Conservation (phyloP, 37 sponge, comb jelly and placozoan genomes). For the Tethya wilhelma region DNA sequence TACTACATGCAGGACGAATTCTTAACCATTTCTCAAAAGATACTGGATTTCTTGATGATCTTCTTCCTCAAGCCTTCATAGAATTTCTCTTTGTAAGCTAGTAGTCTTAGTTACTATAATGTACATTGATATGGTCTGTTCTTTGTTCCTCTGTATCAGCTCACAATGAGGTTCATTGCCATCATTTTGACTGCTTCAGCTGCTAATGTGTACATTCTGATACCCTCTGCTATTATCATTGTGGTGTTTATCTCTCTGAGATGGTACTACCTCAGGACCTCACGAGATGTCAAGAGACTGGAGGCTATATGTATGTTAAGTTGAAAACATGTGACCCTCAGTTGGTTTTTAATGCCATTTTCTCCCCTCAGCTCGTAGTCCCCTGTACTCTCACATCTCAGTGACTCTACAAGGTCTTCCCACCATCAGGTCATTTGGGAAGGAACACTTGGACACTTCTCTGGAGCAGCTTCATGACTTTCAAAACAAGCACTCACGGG, state of each 20-base stretch:
- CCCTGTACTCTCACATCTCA: slow-evolving; percentile 86
- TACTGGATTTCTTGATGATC: slow-evolving; percentile 72
- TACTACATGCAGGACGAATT: slow-evolving; percentile 43
- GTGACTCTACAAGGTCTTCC: slow-evolving; percentile 83
- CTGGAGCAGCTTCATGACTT: slow-evolving; percentile 47
- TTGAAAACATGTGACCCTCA: too few species aligned
- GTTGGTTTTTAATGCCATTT: too few species aligned
- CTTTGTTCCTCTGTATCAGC: slow-evolving; percentile 25
- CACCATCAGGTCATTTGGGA: slow-evolving; percentile 73
- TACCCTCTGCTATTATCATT: slow-evolving; percentile 36
- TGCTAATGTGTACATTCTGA: slow-evolving; percentile 61
- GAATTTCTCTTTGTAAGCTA: slow-evolving; percentile 61
- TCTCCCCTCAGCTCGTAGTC: slow-evolving; percentile 95
- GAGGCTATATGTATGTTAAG: slow-evolving; percentile 73
- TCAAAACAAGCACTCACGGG: slow-evolving; percentile 31
- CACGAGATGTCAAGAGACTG: slow-evolving; percentile 78
- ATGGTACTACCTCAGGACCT: slow-evolving; percentile 62
- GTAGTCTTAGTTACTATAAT: not conserved
- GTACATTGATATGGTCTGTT: not conserved
- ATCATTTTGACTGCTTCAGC: slow-evolving; percentile 52
- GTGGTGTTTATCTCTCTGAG: slow-evolving; percentile 37
- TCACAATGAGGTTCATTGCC: slow-evolving; percentile 48
- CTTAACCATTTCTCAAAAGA: slow-evolving; percentile 87
- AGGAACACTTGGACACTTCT: slow-evolving; percentile 10
- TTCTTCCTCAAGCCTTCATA: slow-evolving; percentile 61